phyloP scores from a whole-genome alignment of 2,113 vertebrate species.

The Fregetta grallaria region DNA sequence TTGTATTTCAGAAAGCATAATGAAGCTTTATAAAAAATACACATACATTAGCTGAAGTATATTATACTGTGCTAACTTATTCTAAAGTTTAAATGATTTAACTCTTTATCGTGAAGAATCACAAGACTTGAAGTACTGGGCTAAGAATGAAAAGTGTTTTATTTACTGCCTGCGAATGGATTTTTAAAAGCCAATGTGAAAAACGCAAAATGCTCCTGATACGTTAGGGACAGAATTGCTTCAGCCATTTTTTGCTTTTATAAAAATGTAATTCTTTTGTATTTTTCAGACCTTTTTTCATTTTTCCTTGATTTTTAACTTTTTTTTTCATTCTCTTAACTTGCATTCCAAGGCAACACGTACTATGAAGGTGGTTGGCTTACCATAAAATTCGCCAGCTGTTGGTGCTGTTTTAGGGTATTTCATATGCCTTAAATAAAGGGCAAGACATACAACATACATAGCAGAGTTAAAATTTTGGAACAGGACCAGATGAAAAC shows the following conservation, averaged over 20 bases:
- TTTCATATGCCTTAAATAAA: neutral
- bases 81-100: neutral
- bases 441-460: accelerated
- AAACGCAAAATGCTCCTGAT: neutral
- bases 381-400: neutral
- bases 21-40: neutral
- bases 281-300: neutral
- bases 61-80: neutral
- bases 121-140: neutral
- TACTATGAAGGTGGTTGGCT: neutral
- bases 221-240: neutral
- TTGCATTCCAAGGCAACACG: neutral
- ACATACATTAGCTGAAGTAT: neutral
- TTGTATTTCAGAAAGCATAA: neutral
- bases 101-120: neutral
- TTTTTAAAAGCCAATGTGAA: neutral
- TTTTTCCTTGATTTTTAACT: neutral
- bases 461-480: neutral
- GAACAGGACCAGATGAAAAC: neutral
- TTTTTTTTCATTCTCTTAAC: neutral
- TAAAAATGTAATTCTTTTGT: neutral
- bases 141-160: neutral
- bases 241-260: neutral
- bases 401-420: neutral
- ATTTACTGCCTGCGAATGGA: neutral